Conservation (phyloP, 2,888 invertebrate genomes). For the Oligia strigilis region DNA sequence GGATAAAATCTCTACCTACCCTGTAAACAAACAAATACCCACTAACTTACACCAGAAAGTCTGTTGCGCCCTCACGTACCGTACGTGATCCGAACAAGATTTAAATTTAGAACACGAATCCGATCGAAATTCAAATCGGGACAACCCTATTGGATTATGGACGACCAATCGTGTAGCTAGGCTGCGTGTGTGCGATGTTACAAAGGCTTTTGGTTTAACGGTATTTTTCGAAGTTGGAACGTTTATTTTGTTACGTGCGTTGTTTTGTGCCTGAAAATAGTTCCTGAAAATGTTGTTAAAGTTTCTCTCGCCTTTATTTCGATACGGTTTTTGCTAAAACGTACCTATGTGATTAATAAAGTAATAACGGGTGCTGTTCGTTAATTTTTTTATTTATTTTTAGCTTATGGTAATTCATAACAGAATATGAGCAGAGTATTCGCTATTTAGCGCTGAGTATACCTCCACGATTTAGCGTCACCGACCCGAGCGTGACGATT, state of each 20-base stretch:
- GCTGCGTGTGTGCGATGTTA: conserved; percentile 56
- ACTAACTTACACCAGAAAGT: conserved; percentile 55
- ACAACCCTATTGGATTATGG: conserved; percentile 65
- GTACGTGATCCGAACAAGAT: conserved; percentile 68
- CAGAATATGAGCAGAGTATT: no score
- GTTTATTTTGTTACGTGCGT: conserved; percentile 15
- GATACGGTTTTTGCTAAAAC: not conserved
- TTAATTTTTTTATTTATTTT: no score
- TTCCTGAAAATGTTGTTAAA: not conserved
- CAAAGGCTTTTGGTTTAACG: conserved; percentile 58
- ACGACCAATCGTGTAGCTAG: conserved; percentile 58
- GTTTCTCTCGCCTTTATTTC: not conserved
- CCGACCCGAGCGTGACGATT: no score
- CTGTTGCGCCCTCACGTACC: conserved; percentile 63
- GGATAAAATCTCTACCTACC: conserved; percentile 18
- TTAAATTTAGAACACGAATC: conserved; percentile 70
- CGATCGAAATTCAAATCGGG: conserved; percentile 69
- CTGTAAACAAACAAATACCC: conserved; percentile 54
- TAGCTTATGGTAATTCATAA: no score
- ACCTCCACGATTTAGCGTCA: no score
- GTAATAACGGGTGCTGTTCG: not conserved
- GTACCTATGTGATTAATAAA: not conserved
- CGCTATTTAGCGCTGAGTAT: no score
- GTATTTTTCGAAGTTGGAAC: conserved; percentile 51
- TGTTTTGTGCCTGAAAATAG: conserved; percentile 26